Percentiles rank a stretch among this genome's conserved stretches.
Conservation (phyloP, 2,888 invertebrate genomes). For the Drosophila mulleri region DNA sequence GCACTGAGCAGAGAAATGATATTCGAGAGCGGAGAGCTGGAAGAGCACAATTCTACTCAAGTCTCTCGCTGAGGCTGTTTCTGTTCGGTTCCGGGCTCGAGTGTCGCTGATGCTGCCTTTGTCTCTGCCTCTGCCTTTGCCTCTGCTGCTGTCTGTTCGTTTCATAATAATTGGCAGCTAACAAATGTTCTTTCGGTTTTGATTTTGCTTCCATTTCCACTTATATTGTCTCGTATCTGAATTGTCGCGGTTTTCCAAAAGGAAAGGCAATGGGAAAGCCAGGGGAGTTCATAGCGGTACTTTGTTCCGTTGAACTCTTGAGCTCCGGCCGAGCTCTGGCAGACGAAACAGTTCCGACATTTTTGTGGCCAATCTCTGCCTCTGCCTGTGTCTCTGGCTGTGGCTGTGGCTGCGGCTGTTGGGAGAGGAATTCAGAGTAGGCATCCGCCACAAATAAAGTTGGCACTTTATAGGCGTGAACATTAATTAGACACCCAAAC, state of each 20-base stretch:
- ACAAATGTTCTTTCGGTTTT: conserved; percentile 75
- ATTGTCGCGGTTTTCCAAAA: conserved; percentile 52
- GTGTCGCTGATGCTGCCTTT: conserved; percentile 58
- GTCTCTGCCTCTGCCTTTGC: conserved; percentile 7
- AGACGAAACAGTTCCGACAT: conserved; percentile 42
- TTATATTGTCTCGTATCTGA: conserved; percentile 37
- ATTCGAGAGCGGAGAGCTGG: conserved; percentile 7
- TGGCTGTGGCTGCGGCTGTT: neutral
- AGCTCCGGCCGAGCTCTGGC: conserved; percentile 21
- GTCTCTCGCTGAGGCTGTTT: conserved; percentile 22
- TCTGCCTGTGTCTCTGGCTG: too few species aligned
- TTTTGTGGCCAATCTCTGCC: conserved; percentile 53
- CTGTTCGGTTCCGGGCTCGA: conserved; percentile 29
- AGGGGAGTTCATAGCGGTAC: conserved; percentile 58
- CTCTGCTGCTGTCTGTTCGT: conserved; percentile 44
- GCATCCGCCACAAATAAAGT: conserved; percentile 72
- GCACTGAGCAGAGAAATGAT: conserved; percentile 13
- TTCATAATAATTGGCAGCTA: conserved; percentile 78
- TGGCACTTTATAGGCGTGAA: conserved; percentile 69
- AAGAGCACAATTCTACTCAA: neutral
- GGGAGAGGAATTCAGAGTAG: conserved; percentile 51
- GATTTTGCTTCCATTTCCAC: conserved; percentile 59
- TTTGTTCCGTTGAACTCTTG: conserved; percentile 71
- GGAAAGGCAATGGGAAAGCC: neutral
- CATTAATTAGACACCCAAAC: conserved; percentile 71